Evolutionary conservation across 2,888 invertebrate genomes (phyloP).

Genomic region (Rhyacophila evoluta): DNA sequence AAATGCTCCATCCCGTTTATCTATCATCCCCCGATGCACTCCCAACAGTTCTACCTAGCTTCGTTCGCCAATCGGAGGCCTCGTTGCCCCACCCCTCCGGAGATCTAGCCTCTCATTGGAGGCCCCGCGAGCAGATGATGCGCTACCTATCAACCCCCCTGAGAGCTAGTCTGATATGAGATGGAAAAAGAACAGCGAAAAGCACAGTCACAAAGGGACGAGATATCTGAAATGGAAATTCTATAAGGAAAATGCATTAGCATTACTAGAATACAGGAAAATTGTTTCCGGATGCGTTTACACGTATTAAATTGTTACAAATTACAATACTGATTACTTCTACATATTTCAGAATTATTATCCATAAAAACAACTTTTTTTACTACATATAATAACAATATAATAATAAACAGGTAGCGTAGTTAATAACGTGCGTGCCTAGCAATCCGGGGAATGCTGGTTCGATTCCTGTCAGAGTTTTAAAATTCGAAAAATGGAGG

Average conservation of each 20-base stretch:
- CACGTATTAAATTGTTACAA: too few species aligned
- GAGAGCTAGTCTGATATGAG: neutral
- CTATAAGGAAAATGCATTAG: conserved; percentile 27
- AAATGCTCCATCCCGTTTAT: conserved; percentile 39
- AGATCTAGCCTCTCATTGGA: conserved; percentile 36
- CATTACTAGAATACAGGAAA: neutral
- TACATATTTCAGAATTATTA: too few species aligned
- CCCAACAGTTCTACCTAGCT: conserved; percentile 41
- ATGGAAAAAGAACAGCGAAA: conserved; percentile 29
- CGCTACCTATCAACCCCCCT: conserved; percentile 7
- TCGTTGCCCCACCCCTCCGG: conserved; percentile 35
- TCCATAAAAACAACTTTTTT: too few species aligned
- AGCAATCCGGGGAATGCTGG: too few species aligned
- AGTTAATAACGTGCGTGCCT: too few species aligned
- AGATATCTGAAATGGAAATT: conserved; percentile 27
- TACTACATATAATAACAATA: too few species aligned
- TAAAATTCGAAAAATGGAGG: too few species aligned
- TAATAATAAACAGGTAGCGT: too few species aligned
- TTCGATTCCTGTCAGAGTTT: too few species aligned
- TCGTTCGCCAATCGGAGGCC: conserved; percentile 38
- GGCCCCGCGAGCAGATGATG: conserved; percentile 39
- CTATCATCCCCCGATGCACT: conserved; percentile 36
- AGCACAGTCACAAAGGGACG: neutral
- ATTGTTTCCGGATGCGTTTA: too few species aligned
- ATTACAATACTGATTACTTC: too few species aligned